These are phyloP conservation scores for Drosophila truncata DNA, from an alignment of 1,140 invertebrate species.

Conservation along the genomic window DNA sequence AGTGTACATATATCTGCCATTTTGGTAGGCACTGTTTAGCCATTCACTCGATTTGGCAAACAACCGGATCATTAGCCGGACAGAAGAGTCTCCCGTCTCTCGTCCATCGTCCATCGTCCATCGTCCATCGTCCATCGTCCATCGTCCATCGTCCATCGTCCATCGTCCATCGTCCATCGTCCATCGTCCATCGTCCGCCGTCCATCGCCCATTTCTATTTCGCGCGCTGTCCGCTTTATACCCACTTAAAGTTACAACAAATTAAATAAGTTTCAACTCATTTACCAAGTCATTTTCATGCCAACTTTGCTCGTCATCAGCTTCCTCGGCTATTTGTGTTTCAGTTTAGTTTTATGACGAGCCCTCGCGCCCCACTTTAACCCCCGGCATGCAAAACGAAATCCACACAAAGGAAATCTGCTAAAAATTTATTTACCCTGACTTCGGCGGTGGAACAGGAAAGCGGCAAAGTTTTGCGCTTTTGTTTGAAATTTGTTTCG, in stretches of 20 bases:
- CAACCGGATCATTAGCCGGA: slow-evolving; percentile 67
- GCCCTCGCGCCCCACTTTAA: not conserved
- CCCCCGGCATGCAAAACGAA: slow-evolving; percentile 60
- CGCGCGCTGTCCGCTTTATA: slow-evolving; percentile 4
- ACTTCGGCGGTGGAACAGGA: slow-evolving; percentile 39
- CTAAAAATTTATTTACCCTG: slow-evolving; percentile 76
- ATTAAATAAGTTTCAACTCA: slow-evolving; percentile 82
- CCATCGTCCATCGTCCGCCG: not conserved
- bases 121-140: not conserved
- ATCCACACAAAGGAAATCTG: slow-evolving; percentile 71
- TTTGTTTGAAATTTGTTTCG: slow-evolving; percentile 84
- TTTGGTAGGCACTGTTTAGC: slow-evolving; percentile 16
- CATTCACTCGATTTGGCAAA: slow-evolving; percentile 63
- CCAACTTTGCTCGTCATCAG: slow-evolving; percentile 64
- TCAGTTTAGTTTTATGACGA: slow-evolving; percentile 75
- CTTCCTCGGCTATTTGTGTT: slow-evolving; percentile 71
- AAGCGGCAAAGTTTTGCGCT: slow-evolving; percentile 73
- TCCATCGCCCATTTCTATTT: not conserved
- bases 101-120: not conserved
- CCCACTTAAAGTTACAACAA: slow-evolving; percentile 71
- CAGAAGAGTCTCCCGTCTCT: not conserved
- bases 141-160: not conserved
- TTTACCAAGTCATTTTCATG: slow-evolving; percentile 79
- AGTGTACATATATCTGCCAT: not conserved
- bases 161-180: not conserved